Evolutionary conservation across 2,797 vertebrate genomes (phyloP), one percentile per base, ranked within the genome.

Genomic region (Odontamblyopus lacepedii): DNA sequence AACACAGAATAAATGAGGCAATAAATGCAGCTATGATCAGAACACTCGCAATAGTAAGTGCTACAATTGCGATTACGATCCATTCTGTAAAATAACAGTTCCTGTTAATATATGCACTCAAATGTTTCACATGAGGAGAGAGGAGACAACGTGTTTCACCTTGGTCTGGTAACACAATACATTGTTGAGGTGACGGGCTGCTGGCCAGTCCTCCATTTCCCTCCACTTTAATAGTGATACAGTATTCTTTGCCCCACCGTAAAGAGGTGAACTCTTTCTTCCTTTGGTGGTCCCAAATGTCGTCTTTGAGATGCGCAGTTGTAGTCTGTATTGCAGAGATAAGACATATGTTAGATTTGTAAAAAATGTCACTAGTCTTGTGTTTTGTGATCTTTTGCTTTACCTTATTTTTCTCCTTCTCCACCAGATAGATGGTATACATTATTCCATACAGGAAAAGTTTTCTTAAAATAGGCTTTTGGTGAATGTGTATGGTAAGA

Each of bases 371-470:
- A 18, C 3, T 55, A 27, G 12, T 79, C 15, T 38, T 8, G 16
- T 16, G 77, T 12, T 26, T 8, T 59, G 3, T 13, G 2, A 57
- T 35, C 6, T 69, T 38, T 15, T 69, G 8, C 48, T 57, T 59
- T 69, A 93, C 93, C 86, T 90, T 79, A 48, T 80, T 77, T 16
- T 72, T 29, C 26, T 72, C 89, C 51, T 3, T 78, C 18, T 88
- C 86, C 70, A 85, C 79, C 68, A 94, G 72, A 57, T 78, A 76
- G 19, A 90, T 73, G 1, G 74, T 92, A 75, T 94, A 95, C 0
- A 0, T 72, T 11, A 91, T 1, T 5, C 90, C 91, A 57, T 0
- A 91, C 0, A 26, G n/a, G 74, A 87, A 94, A 5, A 93, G 19
- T 5, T 82, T 38, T 51, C 15, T 68, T 60, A 93, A 70, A 51